phyloP scores from a whole-genome alignment of 2,888 invertebrate genomes.

The Phyllotreta cruciferae region DNA sequence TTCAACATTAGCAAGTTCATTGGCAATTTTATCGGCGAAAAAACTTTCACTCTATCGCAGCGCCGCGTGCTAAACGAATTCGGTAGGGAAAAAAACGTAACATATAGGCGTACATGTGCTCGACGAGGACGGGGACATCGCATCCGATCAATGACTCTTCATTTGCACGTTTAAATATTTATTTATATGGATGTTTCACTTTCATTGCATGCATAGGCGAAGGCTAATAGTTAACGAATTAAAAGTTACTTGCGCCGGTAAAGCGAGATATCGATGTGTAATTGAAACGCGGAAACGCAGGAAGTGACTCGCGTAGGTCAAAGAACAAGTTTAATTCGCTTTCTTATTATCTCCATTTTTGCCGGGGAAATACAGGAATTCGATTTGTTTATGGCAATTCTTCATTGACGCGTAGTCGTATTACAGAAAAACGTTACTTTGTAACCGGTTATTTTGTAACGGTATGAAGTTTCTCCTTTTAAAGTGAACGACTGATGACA shows the following conservation, averaged over 20 bases:
- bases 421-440: no score
- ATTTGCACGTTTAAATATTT: background rate
- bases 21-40: slow-evolving; percentile 23
- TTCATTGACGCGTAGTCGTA: no score
- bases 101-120: background rate
- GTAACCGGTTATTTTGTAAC: no score
- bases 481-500: no score
- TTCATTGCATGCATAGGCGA: slow-evolving; percentile 9
- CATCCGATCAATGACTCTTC: slow-evolving; percentile 3
- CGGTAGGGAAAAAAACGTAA: slow-evolving; percentile 2
- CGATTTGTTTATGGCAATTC: no score
- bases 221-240: slow-evolving; percentile 5
- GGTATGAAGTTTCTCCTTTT: no score
- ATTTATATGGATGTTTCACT: slow-evolving; percentile 20
- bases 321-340: background rate
- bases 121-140: slow-evolving; percentile 6
- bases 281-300: background rate
- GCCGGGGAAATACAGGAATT: no score
- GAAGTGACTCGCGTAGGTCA: background rate
- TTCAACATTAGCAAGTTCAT: slow-evolving; percentile 38
- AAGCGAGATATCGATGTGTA: background rate
- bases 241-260: background rate
- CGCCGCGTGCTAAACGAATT: no score
- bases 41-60: slow-evolving; percentile 35
- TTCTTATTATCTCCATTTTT: background rate